phyloP scores from a whole-genome alignment of 2,888 invertebrate species.

The Leptura quadrifasciata region DNA sequence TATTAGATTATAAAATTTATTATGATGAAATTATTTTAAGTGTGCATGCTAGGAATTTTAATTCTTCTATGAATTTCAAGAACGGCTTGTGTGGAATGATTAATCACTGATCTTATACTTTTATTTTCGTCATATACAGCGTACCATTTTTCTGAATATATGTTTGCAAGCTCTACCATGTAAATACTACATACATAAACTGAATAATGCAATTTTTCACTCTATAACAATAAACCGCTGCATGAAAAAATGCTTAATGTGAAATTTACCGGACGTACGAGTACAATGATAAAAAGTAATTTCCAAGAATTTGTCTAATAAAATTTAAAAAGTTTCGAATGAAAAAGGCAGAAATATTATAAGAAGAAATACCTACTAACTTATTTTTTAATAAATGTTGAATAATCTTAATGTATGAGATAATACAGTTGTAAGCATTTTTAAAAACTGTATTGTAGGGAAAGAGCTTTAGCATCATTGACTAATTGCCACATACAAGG shows the following conservation, averaged over 20 bases:
- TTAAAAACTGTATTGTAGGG: too few species aligned
- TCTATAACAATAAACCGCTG: not conserved
- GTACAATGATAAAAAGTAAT: too few species aligned
- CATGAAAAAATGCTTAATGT: not conserved
- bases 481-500: too few species aligned
- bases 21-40: conserved; percentile 38
- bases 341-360: too few species aligned
- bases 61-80: conserved; percentile 15
- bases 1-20: conserved; percentile 43
- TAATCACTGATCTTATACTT: conserved; percentile 26
- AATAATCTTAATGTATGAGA: too few species aligned
- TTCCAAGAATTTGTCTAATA: too few species aligned
- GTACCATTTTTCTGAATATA: not conserved
- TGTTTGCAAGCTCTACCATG: not conserved
- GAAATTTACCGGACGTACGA: too few species aligned
- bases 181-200: not conserved
- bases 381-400: too few species aligned
- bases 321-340: too few species aligned
- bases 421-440: too few species aligned
- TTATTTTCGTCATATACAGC: not conserved
- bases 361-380: too few species aligned
- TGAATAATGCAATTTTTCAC: not conserved
- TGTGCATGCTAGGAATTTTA: conserved; percentile 37
- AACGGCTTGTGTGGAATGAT: conserved; percentile 7
- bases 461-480: too few species aligned